Evolutionary conservation across 2,888 invertebrate species (phyloP), one percentile per base, ranked within the genome.

Genomic region (Tineola bisselliella): DNA sequence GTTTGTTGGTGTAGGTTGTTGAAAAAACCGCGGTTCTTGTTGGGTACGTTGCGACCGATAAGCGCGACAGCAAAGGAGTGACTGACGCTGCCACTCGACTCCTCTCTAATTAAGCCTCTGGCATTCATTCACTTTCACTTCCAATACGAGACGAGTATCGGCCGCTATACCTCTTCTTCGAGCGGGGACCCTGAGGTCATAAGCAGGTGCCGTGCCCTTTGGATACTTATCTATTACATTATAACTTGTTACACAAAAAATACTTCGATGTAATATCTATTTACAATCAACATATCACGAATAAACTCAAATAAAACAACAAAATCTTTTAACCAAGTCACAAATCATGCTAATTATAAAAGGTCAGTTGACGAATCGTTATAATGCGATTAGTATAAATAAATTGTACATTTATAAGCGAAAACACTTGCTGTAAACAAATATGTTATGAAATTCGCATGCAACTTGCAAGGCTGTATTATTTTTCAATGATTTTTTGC

Each of bases 81-180:
- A 87, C 87, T 87, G 82, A 73, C 81, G 77, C 79, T 74, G 73
- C 72, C 79, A 74, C 77, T 71, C 73, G 74, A 74, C 80, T 83
- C 82, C 81, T 86, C 87, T 86, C 84, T 86, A 87, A 87, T 86
- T 87, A 87, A 87, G 84, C 78, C 83, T 84, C 80, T 72, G 81
- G 64, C 81, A 83, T 83, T 86, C 87, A 84, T 84, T 86, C 83
- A 86, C 87, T 87, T 87, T 87, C 87, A 87, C 87, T 87, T 87
- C 84, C 79, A 84, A 82, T 79, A 77, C 70, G 72, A 78, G 79
- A 82, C 76, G 83, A 81, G 72, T 77, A 75, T 74, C 72, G 76
- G 74, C 68, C 74, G 70, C 72, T 75, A 75, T 75, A 73, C 77
- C 76, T 76, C 76, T 74, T 73, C 71, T 70, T 70, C 67, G 73